These are phyloP conservation scores for Horisme vitalbata DNA, from an alignment of 2,888 invertebrate genomes.

Conservation along the genomic window DNA sequence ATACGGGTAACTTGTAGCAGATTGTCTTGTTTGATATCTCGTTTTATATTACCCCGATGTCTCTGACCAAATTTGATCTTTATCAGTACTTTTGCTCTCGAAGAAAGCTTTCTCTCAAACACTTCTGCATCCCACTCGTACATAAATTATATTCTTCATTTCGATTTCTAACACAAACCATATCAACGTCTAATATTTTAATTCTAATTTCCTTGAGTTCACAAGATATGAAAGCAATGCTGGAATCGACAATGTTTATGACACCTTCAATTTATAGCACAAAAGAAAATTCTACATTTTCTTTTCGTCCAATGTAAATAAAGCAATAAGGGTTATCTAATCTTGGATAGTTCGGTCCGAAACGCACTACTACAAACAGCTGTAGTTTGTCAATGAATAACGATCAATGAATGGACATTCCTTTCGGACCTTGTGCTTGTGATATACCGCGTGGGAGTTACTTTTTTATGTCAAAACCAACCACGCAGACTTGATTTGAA, in stretches of 20 bases:
- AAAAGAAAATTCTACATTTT: constrained; percentile 18
- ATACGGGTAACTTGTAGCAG: constrained; percentile 30
- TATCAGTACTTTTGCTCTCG: constrained; percentile 21
- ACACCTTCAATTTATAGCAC: constrained; percentile 7
- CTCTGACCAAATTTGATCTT: constrained; percentile 18
- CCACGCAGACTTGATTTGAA: constrained; percentile 27
- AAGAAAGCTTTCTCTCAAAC: constrained; percentile 35
- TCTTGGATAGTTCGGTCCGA: constrained; percentile 32
- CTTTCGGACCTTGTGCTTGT: constrained; percentile 40
- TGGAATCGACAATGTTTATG: constrained; percentile 3
- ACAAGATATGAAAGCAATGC: constrained; percentile 2
- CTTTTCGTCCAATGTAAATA: constrained; percentile 32
- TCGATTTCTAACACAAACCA: background rate
- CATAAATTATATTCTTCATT: constrained; percentile 27
- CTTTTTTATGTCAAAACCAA: constrained; percentile 25
- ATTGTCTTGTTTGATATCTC: constrained; percentile 16
- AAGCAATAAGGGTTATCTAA: constrained; percentile 37
- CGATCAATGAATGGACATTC: constrained; percentile 52
- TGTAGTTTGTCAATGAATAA: constrained; percentile 53
- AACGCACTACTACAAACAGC: constrained; percentile 38
- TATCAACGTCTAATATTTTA: background rate
- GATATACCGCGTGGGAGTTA: constrained; percentile 42
- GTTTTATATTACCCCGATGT: constrained; percentile 29
- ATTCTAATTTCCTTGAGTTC: background rate
- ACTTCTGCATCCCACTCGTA: constrained; percentile 41